A percentile compares a stretch with the other conserved stretches of the same genome.
These are phyloP conservation scores for Lithophane socia DNA, from an alignment of 2,888 invertebrate genomes.

Conservation along the genomic window DNA sequence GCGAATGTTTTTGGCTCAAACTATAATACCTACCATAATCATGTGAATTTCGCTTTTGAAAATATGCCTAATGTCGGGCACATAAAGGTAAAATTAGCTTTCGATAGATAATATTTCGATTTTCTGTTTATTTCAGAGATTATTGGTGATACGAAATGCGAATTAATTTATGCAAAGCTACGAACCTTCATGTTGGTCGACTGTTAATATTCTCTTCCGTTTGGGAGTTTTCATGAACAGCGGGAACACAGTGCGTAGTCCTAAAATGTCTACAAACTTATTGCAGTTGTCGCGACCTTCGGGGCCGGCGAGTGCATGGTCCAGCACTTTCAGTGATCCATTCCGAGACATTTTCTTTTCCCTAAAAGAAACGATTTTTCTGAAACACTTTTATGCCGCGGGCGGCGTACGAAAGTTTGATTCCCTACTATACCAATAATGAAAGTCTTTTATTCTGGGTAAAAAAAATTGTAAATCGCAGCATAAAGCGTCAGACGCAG, in stretches of 20 bases:
- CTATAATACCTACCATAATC: background rate
- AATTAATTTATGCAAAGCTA: background rate
- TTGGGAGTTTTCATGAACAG: constrained; percentile 99
- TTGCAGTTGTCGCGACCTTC: constrained; percentile 99
- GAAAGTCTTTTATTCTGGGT: background rate
- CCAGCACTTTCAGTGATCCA: constrained; percentile 99
- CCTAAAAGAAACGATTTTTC: constrained; percentile 68
- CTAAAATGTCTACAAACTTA: constrained; percentile 99
- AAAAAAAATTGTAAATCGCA: no score
- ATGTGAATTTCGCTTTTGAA: background rate
- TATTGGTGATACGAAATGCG: background rate
- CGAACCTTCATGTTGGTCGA: constrained; percentile 96
- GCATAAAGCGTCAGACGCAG: background rate
- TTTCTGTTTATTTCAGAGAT: background rate
- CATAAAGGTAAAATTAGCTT: background rate
- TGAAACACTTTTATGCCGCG: background rate
- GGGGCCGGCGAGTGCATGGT: constrained; percentile 98
- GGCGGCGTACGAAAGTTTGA: no score
- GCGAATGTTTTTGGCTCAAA: background rate
- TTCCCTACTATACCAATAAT: no score
- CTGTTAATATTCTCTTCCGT: constrained; percentile 94
- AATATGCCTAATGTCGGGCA: background rate
- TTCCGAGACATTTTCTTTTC: constrained; percentile 99
- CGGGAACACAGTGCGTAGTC: constrained; percentile 98
- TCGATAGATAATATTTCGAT: background rate